Base-by-base conservation (phyloP, 2,113 vertebrate species). In the Mesembrinibis cayennensis region DNA sequence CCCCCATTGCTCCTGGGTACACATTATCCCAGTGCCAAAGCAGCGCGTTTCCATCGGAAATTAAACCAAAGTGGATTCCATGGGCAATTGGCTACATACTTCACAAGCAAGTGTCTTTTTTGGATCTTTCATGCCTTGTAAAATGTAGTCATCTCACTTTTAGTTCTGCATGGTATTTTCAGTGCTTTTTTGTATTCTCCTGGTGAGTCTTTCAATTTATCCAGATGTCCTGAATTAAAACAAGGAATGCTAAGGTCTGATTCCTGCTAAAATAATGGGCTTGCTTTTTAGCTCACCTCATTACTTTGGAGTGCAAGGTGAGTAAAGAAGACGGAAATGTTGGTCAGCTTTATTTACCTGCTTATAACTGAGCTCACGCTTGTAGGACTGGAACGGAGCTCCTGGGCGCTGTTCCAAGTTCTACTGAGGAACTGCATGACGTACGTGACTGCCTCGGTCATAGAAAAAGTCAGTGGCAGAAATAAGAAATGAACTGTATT, bases 401-500 rank as follows among this genome's bases (percentile, higher is more conserved):
- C 9, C 11, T 72, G 36, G 38, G 10, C 40, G 30, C 16, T 55
- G 10, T 78, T 74, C 40, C 84, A 79, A 61, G 6, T 58, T 87
- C 53, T 95, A 30, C 66, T 70, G 91, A 44, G 44, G 44, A 90
- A 61, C 8, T 85, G 11, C 6, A 26, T 47, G 16, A 52, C 15
- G 12, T 27, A n/a, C 0, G 0, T 59, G 29, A 65, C 36, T 65
- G 56, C 65, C 44, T 80, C 7, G 0, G 30, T 34, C 59, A 12
- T 2, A 0, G 27, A 72, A 71, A 29, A 89, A 89, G 27, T 56
- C 86, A 38, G 36, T 52, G 36, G 17, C 36, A 79, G 20, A 82
- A 81, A 40, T 70, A 92, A 9, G 4, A 90, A 91, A 85, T 85
- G 6, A 79, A 52, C 52, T 42, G 20, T 22, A 21, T 87, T 89